Evolutionary conservation across 2,888 invertebrate genomes (phyloP).

Genomic region (Macrosiphum euphorbiae): DNA sequence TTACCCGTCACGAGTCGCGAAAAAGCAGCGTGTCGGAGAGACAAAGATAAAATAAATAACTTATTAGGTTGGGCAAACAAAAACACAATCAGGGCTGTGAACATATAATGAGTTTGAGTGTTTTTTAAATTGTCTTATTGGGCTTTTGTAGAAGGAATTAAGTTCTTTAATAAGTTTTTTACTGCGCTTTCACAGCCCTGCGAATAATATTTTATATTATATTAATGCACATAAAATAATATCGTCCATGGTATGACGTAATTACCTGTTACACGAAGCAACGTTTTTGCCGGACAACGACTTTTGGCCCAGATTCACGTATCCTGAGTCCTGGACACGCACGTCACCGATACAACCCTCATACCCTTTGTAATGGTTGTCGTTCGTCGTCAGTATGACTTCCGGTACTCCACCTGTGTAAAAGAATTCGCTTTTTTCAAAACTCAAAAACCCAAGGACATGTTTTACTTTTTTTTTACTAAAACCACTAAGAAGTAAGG

Average conservation of each 20-base stretch:
- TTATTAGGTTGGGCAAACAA: neutral
- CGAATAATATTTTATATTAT: neutral
- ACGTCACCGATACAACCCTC: slow-evolving; percentile 88
- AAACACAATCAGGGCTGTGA: neutral
- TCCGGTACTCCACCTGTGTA: slow-evolving; percentile 86
- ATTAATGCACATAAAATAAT: neutral
- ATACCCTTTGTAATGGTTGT: slow-evolving; percentile 80
- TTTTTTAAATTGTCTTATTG: neutral
- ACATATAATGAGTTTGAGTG: no score
- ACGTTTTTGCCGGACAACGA: slow-evolving; percentile 86
- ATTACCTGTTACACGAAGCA: slow-evolving; percentile 84
- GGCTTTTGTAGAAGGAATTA: neutral
- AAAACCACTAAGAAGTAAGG: neutral
- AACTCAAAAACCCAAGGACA: neutral
- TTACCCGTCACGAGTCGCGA: neutral
- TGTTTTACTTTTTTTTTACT: neutral
- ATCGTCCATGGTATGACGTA: neutral
- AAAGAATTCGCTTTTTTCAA: neutral
- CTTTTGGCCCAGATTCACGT: slow-evolving; percentile 79
- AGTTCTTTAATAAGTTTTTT: no score
- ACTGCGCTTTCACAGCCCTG: neutral
- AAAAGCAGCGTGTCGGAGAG: slow-evolving; percentile 39
- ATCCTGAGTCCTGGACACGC: slow-evolving; percentile 79
- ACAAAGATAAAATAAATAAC: slow-evolving; percentile 19
- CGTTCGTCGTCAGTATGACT: slow-evolving; percentile 76